Evolutionary conservation across 2,797 vertebrate species (phyloP).

Genomic region (Trematomus bernacchii): DNA sequence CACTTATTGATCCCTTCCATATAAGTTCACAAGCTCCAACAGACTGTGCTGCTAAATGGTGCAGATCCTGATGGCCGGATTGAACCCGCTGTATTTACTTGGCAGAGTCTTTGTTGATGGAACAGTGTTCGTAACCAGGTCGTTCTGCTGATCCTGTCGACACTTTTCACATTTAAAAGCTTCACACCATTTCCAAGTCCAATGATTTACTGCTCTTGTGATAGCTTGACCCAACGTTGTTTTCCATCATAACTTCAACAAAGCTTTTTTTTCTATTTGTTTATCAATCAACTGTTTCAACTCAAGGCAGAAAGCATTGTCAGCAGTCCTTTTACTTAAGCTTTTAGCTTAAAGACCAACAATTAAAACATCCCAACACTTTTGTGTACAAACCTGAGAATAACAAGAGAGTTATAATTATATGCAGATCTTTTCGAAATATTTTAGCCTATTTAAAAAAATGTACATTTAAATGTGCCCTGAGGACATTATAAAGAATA

Average conservation of each 20-base stretch:
- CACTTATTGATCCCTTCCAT: too few species aligned
- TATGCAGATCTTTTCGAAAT: neutral
- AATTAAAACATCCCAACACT: neutral
- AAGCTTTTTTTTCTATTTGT: neutral
- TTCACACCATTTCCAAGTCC: conserved; percentile 13
- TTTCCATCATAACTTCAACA: conserved; percentile 3
- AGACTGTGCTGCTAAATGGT: neutral
- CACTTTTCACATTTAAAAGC: conserved; percentile 21
- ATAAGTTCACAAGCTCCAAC: neutral
- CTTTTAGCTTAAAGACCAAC: neutral
- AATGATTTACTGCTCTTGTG: conserved; percentile 13
- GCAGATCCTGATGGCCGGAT: neutral
- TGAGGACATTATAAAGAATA: neutral
- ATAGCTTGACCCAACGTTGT: conserved; percentile 1
- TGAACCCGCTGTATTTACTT: neutral
- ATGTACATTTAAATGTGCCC: neutral
- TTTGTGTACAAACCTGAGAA: neutral
- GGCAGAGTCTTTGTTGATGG: neutral
- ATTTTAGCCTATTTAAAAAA: neutral
- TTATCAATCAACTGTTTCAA: neutral
- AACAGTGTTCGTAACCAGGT: conserved; percentile 8
- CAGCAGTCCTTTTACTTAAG: neutral
- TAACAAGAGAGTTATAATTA: neutral
- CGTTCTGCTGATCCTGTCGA: conserved; percentile 15
- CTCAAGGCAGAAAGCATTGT: neutral